These are phyloP conservation scores for Crossocerus cetratus DNA, from an alignment of 2,888 invertebrate species.

Conservation along the genomic window DNA sequence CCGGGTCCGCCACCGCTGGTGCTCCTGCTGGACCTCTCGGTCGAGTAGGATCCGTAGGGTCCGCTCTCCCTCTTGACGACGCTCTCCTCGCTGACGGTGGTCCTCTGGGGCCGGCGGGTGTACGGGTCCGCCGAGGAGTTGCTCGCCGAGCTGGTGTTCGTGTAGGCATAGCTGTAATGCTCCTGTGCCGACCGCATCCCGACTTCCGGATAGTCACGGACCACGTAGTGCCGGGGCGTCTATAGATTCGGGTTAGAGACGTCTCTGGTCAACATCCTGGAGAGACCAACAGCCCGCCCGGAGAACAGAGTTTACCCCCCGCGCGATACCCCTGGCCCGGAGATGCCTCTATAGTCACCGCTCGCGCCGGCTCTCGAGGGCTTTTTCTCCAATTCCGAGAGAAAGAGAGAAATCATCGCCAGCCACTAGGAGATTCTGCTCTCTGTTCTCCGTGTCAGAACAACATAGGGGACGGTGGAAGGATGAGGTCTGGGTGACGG, in stretches of 20 bases:
- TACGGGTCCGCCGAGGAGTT: constrained; percentile 77
- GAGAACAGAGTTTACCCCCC: constrained; percentile 40
- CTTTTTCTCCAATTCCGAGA: too few relatives aligned
- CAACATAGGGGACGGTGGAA: constrained; percentile 17
- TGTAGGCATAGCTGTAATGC: constrained; percentile 92
- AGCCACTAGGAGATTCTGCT: too few relatives aligned
- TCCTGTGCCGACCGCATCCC: constrained; percentile 81
- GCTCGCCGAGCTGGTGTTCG: constrained; percentile 80
- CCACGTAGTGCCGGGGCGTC: constrained; percentile 93
- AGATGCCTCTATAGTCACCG: too few relatives aligned
- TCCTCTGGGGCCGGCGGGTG: constrained; percentile 80
- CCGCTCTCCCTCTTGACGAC: constrained; percentile 83
- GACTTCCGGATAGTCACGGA: constrained; percentile 84
- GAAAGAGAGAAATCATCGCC: too few relatives aligned
- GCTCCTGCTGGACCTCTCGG: constrained; percentile 83
- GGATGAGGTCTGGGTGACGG: constrained; percentile 13
- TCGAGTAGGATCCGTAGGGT: constrained; percentile 85
- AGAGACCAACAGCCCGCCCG: constrained; percentile 5
- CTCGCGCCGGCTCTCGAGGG: too few relatives aligned
- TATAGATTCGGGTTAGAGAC: constrained; percentile 75
- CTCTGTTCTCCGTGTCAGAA: constrained; percentile 48
- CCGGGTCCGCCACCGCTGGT: constrained; percentile 87
- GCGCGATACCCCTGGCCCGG: too few relatives aligned
- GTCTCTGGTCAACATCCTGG: constrained; percentile 60
- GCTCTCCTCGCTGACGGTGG: constrained; percentile 85